phyloP scores from a whole-genome alignment of 2,888 invertebrate genomes.

The Tenthredo notha region DNA sequence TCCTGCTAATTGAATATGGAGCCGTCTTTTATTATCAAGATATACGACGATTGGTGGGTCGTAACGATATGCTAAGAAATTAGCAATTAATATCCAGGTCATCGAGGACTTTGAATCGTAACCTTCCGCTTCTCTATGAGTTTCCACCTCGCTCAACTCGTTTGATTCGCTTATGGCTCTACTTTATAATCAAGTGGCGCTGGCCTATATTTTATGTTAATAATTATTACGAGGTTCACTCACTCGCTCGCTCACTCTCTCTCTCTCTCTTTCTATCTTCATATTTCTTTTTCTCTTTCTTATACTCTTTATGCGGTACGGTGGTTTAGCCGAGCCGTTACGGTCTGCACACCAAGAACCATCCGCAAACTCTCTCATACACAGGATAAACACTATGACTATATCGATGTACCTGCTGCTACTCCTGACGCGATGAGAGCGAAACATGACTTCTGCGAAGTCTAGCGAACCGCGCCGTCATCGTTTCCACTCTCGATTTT shows the following conservation, averaged over 20 bases:
- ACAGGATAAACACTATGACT: not conserved
- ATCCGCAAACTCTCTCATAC: conserved; percentile 9
- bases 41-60: not conserved
- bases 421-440: conserved; percentile 21
- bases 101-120: conserved; percentile 17
- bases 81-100: conserved; percentile 12
- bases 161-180: conserved; percentile 19
- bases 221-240: conserved; percentile 42
- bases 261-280: conserved; percentile 21
- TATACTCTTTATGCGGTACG: conserved; percentile 28
- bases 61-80: not conserved
- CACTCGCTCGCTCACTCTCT: conserved; percentile 4
- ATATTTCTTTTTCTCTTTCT: conserved; percentile 19
- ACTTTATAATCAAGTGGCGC: conserved; percentile 38
- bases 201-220: conserved; percentile 50
- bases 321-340: conserved; percentile 52
- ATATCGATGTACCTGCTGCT: conserved; percentile 25
- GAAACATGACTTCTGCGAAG: conserved; percentile 51
- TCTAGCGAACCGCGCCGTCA: conserved; percentile 46
- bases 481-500: conserved; percentile 69
- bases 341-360: conserved; percentile 36
- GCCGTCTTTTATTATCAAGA: not conserved
- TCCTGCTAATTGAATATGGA: not conserved
- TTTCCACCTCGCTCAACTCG: conserved; percentile 6
- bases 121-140: conserved; percentile 2